Evolutionary conservation across 1,140 invertebrate genomes (phyloP).

Genomic region (Drosophila bipectinata): DNA sequence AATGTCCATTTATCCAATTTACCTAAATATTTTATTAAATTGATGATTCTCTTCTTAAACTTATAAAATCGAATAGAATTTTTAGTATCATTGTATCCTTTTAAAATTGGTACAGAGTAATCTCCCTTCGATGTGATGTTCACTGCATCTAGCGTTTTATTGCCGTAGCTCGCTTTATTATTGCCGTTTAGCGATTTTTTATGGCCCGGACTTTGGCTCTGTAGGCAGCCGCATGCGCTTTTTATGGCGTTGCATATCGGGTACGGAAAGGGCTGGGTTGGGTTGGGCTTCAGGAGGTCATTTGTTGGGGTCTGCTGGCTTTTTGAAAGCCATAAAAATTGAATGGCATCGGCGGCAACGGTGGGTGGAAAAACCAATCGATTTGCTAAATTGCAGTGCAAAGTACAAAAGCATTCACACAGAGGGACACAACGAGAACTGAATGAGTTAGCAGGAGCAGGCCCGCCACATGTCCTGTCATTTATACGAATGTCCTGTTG

Average conservation of each 20-base stretch:
- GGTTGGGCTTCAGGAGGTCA: constrained; percentile 38
- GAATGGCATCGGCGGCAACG: constrained; percentile 49
- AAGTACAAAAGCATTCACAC: constrained; percentile 59
- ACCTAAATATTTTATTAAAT: too few species aligned
- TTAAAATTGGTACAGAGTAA: background rate
- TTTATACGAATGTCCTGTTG: constrained; percentile 41
- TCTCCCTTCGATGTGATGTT: constrained; percentile 2
- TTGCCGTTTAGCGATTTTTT: constrained; percentile 79
- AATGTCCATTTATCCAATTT: background rate
- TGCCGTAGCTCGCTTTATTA: constrained; percentile 68
- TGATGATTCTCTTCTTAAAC: too few species aligned
- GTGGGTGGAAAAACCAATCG: constrained; percentile 66
- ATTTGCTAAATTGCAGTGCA: constrained; percentile 80
- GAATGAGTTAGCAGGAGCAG: background rate
- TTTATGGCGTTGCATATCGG: constrained; percentile 64
- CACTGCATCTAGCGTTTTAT: constrained; percentile 58
- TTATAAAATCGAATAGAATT: too few species aligned
- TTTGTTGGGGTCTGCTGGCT: constrained; percentile 70
- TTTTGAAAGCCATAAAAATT: constrained; percentile 78
- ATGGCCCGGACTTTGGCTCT: constrained; percentile 52
- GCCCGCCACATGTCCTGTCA: constrained; percentile 49
- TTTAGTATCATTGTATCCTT: too few species aligned
- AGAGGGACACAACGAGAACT: constrained; percentile 13
- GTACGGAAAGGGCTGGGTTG: background rate
- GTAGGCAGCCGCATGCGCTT: constrained; percentile 61